Conservation (phyloP, 2,797 vertebrate genomes). For the Okamejei kenojei region DNA sequence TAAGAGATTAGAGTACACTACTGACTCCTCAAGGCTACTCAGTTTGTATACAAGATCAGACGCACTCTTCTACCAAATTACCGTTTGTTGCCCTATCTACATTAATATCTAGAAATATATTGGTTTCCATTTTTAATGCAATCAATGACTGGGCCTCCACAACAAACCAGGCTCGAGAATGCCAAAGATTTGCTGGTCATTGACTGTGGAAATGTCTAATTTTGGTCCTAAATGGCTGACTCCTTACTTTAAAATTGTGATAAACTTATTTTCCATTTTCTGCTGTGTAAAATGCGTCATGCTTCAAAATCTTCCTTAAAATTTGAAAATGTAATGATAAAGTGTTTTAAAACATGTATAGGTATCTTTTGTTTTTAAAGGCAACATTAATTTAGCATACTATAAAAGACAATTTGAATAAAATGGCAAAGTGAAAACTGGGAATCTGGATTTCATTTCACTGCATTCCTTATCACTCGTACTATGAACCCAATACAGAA, state of each 20-base stretch:
- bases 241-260: too few relatives aligned
- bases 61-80: too few relatives aligned
- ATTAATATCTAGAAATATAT: too few relatives aligned
- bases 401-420: slow-evolving; percentile 3
- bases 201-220: not conserved
- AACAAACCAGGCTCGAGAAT: too few relatives aligned
- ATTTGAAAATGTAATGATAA: not conserved
- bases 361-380: not conserved
- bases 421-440: not conserved
- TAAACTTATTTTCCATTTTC: not conserved
- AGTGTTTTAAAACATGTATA: not conserved
- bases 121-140: too few relatives aligned
- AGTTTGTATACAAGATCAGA: too few relatives aligned
- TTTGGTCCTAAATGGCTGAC: too few relatives aligned
- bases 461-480: not conserved
- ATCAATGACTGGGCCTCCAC: too few relatives aligned
- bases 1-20: too few relatives aligned
- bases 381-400: not conserved
- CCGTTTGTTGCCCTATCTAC: too few relatives aligned
- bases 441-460: not conserved
- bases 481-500: not conserved
- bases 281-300: not conserved
- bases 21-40: too few relatives aligned
- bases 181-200: not conserved
- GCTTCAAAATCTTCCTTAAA: not conserved